phyloP scores from a whole-genome alignment of 2,888 invertebrate genomes.

The Drosophila antonietae region DNA sequence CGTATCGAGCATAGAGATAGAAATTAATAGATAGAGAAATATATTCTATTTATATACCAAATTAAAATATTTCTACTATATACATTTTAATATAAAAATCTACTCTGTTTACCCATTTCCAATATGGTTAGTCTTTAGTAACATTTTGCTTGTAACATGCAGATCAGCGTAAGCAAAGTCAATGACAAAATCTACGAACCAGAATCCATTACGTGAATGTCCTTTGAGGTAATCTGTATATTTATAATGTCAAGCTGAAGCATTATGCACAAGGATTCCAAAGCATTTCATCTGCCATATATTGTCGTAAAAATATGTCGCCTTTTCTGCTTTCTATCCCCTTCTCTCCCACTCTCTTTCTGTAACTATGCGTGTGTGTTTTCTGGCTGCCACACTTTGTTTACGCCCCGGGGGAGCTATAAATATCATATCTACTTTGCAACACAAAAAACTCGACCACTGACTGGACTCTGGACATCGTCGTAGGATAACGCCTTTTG shows the following conservation, averaged over 20 bases:
- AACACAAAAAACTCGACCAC: constrained; percentile 69
- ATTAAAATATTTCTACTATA: not conserved
- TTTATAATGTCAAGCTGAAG: constrained; percentile 69
- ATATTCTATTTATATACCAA: not conserved
- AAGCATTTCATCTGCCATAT: constrained; percentile 62
- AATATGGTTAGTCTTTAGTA: not conserved
- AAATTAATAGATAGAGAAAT: no score
- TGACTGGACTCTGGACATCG: constrained; percentile 13
- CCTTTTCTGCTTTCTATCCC: constrained; percentile 29
- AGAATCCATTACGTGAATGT: constrained; percentile 57
- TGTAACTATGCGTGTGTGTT: constrained; percentile 15
- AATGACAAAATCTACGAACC: not conserved
- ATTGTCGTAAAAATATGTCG: constrained; percentile 79
- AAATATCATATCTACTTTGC: constrained; percentile 84
- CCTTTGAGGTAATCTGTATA: constrained; percentile 75
- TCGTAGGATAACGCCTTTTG: constrained; percentile 2
- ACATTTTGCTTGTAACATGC: constrained; percentile 15
- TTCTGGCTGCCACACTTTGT: constrained; percentile 63
- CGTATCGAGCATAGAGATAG: no score
- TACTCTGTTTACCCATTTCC: not conserved
- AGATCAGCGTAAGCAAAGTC: constrained; percentile 5
- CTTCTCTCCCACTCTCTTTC: not conserved
- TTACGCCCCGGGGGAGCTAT: constrained; percentile 84
- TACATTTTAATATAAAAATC: not conserved
- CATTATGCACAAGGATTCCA: constrained; percentile 74